Conservation (phyloP, 30 jellyfish, hydroid and myxozoan species). For the Hydractinia echinata region DNA sequence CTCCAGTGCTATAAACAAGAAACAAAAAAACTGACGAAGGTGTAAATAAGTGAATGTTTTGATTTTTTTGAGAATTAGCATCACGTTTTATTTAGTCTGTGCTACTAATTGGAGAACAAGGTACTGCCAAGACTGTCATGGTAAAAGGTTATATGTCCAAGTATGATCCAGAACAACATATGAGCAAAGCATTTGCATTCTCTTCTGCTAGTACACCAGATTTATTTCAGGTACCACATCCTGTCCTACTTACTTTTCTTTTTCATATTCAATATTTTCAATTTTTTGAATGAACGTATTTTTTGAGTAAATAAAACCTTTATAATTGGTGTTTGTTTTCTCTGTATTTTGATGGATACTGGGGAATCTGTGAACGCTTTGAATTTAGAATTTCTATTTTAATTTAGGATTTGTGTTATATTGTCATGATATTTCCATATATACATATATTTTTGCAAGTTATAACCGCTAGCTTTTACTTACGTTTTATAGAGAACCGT, state of each 20-base stretch:
- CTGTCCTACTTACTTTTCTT: no score
- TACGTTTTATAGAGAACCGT: constrained; percentile 61
- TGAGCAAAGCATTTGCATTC: constrained; percentile 85
- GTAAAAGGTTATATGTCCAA: constrained; percentile 74
- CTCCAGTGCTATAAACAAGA: no score
- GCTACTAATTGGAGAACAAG: constrained; percentile 91
- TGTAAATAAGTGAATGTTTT: no score
- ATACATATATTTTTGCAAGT: no score
- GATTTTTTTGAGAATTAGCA: background rate
- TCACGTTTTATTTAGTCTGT: constrained; percentile 55
- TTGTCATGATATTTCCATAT: no score
- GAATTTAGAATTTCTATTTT: background rate
- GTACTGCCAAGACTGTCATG: constrained; percentile 94
- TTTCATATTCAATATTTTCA: no score
- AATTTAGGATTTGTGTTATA: background rate
- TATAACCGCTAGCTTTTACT: background rate
- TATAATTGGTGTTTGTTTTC: no score
- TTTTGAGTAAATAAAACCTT: no score
- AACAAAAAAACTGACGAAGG: no score
- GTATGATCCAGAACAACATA: constrained; percentile 77
- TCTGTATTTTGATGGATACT: no score
- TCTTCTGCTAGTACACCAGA: constrained; percentile 93
- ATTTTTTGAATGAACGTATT: no score
- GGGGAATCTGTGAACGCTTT: background rate
- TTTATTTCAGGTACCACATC: constrained; percentile 57